These are phyloP conservation scores for Mionectes macconnelli DNA, from an alignment of 2,113 vertebrate genomes.

Conservation along the genomic window DNA sequence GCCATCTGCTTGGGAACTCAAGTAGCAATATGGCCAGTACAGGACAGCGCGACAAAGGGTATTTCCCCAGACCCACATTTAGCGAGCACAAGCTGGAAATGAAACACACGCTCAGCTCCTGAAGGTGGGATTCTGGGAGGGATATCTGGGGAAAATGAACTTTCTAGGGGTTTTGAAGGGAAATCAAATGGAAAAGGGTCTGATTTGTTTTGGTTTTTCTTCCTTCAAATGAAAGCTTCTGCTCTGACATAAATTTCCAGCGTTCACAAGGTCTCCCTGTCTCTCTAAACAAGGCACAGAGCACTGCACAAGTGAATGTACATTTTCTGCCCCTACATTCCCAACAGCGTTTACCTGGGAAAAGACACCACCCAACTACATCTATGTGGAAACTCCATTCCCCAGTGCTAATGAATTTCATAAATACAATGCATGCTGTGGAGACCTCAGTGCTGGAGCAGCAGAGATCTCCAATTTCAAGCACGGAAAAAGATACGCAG, in stretches of 20 bases:
- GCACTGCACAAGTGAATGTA: not conserved
- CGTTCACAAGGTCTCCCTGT: not conserved
- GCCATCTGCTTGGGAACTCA: not conserved
- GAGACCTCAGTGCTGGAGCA: not conserved
- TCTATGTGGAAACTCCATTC: not conserved
- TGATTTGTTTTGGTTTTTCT: not conserved
- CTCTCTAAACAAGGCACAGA: not conserved
- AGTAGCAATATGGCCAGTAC: not conserved
- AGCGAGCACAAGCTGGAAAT: not conserved
- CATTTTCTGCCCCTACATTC: not conserved
- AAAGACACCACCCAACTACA: not conserved
- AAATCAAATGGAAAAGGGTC: not conserved
- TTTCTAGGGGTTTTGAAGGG: rapidly evolving
- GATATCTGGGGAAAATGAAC: not conserved
- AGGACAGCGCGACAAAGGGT: not conserved
- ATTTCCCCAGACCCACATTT: not conserved
- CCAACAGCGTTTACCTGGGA: not conserved
- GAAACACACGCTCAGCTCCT: not conserved
- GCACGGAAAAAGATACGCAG: not conserved
- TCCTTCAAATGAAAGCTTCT: not conserved
- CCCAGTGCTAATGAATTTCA: not conserved
- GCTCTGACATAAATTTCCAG: not conserved
- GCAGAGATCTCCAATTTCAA: not conserved
- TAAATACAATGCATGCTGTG: not conserved
- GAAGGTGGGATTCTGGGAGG: not conserved